Evolutionary conservation across 1,140 invertebrate genomes (phyloP).

Genomic region (Lordiphosa collinella): DNA sequence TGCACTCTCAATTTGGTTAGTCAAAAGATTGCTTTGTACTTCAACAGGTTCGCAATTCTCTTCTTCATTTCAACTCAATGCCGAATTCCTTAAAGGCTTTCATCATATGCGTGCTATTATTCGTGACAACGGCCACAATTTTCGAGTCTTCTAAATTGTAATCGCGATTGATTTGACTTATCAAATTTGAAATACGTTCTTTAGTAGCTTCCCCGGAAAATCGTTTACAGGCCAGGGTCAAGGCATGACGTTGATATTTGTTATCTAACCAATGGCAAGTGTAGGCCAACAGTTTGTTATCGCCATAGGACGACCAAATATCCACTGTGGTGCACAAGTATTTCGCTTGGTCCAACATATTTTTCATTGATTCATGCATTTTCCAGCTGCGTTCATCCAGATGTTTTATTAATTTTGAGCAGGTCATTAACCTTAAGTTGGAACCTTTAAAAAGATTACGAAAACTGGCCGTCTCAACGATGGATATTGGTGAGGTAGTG

Average conservation of each 20-base stretch:
- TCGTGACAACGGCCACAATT: slow-evolving; percentile 16
- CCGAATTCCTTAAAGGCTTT: slow-evolving; percentile 15
- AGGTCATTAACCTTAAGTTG: slow-evolving; percentile 15
- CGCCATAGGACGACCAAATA: slow-evolving; percentile 6
- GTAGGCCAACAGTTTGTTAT: slow-evolving; percentile 9
- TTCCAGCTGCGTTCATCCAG: slow-evolving; percentile 13
- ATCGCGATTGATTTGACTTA: slow-evolving; percentile 5
- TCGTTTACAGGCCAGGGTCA: slow-evolving; percentile 13
- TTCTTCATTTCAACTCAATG: background rate
- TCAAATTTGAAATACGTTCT: slow-evolving; percentile 7
- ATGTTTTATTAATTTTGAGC: background rate
- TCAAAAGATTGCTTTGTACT: background rate
- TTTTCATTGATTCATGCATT: slow-evolving; percentile 8
- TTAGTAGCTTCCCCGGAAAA: background rate
- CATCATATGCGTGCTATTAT: background rate
- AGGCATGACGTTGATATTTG: slow-evolving; percentile 17
- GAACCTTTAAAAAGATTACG: slow-evolving; percentile 21
- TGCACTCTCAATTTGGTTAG: slow-evolving; percentile 18
- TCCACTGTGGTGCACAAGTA: slow-evolving; percentile 20
- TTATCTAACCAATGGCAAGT: slow-evolving; percentile 30
- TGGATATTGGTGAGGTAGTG: slow-evolving; percentile 8
- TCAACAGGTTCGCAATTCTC: background rate
- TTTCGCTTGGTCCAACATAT: slow-evolving; percentile 6
- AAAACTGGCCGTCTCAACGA: slow-evolving; percentile 14
- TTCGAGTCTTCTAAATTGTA: slow-evolving; percentile 17